Conservation (phyloP, 1,140 invertebrate species). For the Delia radicum region DNA sequence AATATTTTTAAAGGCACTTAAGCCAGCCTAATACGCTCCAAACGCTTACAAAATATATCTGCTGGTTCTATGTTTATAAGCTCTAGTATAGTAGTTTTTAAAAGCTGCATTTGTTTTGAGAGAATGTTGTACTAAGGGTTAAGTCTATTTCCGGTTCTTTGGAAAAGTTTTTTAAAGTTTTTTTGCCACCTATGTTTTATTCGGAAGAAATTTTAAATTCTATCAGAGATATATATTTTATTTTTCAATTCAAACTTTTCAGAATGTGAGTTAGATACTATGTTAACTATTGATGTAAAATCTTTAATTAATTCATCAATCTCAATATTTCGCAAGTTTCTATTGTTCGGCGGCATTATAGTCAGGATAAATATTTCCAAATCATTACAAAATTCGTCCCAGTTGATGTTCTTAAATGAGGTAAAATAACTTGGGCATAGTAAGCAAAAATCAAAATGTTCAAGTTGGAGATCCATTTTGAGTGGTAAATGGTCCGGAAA, state of each 20-base stretch:
- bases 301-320: neutral
- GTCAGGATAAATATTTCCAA: neutral
- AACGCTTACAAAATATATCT: neutral
- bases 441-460: neutral
- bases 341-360: neutral
- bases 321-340: neutral
- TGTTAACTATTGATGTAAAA: neutral
- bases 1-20: neutral
- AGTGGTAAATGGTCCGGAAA: slow-evolving; percentile 17
- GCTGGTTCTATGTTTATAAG: neutral
- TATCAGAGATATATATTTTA: too few relatives aligned
- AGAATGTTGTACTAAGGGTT: neutral
- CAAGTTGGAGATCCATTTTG: neutral
- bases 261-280: neutral
- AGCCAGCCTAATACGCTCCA: neutral
- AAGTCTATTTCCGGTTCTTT: neutral
- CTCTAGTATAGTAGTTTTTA: neutral
- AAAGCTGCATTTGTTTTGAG: neutral
- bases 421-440: neutral
- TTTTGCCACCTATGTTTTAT: neutral
- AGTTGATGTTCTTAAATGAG: neutral
- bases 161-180: neutral
- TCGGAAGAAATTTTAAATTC: neutral
- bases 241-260: neutral
- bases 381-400: neutral